A percentile compares a stretch with the other conserved stretches of the same genome.
These are phyloP conservation scores for Larimichthys polyactis DNA, from an alignment of 2,113 vertebrate species.

Conservation along the genomic window DNA sequence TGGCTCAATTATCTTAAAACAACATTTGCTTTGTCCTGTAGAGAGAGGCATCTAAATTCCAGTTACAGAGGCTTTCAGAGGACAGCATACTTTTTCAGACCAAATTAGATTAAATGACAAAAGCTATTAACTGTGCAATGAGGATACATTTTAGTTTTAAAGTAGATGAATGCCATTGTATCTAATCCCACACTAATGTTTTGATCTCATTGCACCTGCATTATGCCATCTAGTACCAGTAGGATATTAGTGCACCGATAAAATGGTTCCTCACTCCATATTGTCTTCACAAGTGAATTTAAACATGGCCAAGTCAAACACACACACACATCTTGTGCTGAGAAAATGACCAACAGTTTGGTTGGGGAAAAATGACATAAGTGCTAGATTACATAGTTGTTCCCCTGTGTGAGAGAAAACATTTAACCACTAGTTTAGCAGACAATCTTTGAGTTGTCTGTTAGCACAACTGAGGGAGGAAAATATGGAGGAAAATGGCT, in stretches of 20 bases:
- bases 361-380: conserved; percentile 22
- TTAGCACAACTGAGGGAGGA: conserved; percentile 11
- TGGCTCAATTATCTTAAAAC: conserved; percentile 66
- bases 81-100: conserved; percentile 45
- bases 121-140: conserved; percentile 56
- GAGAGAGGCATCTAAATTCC: conserved; percentile 59
- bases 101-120: conserved; percentile 75
- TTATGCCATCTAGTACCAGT: conserved; percentile 29
- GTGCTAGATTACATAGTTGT: conserved; percentile 23
- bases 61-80: conserved; percentile 47
- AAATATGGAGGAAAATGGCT: conserved; percentile 30
- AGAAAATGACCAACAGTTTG: conserved; percentile 28
- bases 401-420: conserved; percentile 8
- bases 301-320: background rate
- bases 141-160: conserved; percentile 50
- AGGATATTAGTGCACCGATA: conserved; percentile 7
- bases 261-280: background rate
- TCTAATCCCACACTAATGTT: conserved; percentile 61
- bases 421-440: conserved; percentile 23
- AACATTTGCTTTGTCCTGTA: conserved; percentile 59
- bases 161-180: conserved; percentile 58
- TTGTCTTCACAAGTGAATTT: background rate
- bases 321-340: conserved; percentile 1
- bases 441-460: conserved; percentile 37
- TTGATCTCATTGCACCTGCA: conserved; percentile 34